These are phyloP conservation scores for Phacellophora camtschatica DNA, from an alignment of 30 jellyfish, hydroid and myxozoan species.

Conservation along the genomic window DNA sequence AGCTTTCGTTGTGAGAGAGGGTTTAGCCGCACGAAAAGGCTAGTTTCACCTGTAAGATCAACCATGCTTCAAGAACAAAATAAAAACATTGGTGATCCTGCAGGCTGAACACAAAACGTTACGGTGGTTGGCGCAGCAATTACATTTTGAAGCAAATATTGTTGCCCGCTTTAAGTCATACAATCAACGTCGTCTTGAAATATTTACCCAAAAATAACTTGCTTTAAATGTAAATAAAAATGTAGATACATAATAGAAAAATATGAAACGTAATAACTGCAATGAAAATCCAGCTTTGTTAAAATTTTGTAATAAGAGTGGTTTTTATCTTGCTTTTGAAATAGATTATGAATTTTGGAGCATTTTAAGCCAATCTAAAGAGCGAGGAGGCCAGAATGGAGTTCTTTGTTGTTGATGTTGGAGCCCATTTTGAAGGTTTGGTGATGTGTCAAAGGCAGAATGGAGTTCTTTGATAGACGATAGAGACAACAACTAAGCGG, in stretches of 20 bases:
- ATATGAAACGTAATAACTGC: too few relatives aligned
- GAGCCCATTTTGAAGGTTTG: constrained; percentile 55
- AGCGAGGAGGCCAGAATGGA: too few relatives aligned
- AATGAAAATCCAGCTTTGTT: too few relatives aligned
- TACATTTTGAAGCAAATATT: neutral
- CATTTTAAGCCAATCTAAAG: too few relatives aligned
- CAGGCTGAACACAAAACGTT: neutral
- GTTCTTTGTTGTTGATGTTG: too few relatives aligned
- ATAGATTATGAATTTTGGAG: too few relatives aligned
- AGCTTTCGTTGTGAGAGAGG: neutral
- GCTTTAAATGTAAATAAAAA: neutral
- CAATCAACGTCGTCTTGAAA: neutral
- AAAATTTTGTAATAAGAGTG: too few relatives aligned
- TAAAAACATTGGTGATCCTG: neutral
- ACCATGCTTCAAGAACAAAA: neutral
- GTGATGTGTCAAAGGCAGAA: constrained; percentile 60
- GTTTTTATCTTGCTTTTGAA: too few relatives aligned
- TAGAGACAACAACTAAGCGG: constrained; percentile 43
- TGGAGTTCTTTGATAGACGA: constrained; percentile 56
- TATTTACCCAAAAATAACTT: neutral
- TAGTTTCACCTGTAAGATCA: neutral
- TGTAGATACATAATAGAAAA: too few relatives aligned
- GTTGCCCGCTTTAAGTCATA: neutral
- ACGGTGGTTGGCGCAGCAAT: neutral
- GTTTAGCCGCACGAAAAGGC: neutral